Conservation (phyloP, 2,797 vertebrate genomes). For the Peromyscus attwateri region DNA sequence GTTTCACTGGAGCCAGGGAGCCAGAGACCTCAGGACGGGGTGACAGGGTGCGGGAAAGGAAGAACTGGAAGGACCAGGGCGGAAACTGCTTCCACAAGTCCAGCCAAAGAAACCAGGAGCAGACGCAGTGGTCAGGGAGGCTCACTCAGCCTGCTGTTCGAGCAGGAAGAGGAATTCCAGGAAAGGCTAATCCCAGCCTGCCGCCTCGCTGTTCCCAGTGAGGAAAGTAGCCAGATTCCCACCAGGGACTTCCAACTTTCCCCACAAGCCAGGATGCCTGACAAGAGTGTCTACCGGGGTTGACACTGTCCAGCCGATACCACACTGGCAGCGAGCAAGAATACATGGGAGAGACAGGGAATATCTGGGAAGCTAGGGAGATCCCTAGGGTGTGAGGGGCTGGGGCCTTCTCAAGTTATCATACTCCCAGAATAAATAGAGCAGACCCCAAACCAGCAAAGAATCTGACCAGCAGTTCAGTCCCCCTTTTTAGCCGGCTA, state of each 20-base stretch:
- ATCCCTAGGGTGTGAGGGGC: neutral
- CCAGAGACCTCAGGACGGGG: neutral
- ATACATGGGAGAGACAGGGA: accelerated
- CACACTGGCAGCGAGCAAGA: neutral
- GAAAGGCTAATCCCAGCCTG: neutral
- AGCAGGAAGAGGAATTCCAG: conserved; percentile 47
- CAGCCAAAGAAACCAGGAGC: neutral
- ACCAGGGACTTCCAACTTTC: neutral
- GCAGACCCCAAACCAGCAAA: neutral
- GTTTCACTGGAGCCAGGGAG: neutral
- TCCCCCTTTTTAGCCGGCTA: neutral
- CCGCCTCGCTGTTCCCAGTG: neutral
- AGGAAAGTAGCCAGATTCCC: neutral
- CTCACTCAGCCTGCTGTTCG: neutral
- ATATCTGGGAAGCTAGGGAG: neutral
- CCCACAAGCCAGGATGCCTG: neutral
- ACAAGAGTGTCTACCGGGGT: neutral
- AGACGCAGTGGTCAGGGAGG: neutral
- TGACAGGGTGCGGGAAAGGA: neutral
- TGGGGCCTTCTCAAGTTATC: neutral
- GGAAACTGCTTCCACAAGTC: neutral
- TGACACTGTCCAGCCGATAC: neutral
- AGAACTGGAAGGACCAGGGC: neutral
- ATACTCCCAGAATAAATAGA: neutral
- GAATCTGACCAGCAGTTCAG: neutral